A percentile compares a stretch with the other conserved stretches of the same genome.
These are phyloP conservation scores for Eurois occulta DNA, from an alignment of 2,888 invertebrate species.

Conservation along the genomic window DNA sequence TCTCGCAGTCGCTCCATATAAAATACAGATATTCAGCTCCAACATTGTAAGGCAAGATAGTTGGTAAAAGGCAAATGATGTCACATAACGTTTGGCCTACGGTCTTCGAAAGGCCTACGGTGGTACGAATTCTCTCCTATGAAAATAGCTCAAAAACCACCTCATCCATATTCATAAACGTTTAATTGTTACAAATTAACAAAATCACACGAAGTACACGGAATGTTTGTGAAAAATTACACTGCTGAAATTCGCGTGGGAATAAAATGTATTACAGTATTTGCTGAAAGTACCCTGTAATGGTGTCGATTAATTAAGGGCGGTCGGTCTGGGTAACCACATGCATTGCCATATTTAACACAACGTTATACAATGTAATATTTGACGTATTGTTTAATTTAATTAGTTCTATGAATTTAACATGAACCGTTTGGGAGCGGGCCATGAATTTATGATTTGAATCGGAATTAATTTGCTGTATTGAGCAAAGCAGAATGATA, in stretches of 20 bases:
- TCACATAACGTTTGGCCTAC: not conserved
- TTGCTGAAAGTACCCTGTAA: constrained; percentile 55
- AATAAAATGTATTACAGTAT: constrained; percentile 44
- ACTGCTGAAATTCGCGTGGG: constrained; percentile 36
- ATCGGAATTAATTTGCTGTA: constrained; percentile 49
- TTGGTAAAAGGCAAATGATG: not conserved
- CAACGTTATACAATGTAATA: constrained; percentile 9
- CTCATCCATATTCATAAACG: constrained; percentile 41
- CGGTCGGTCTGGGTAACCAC: constrained; percentile 41
- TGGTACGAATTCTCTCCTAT: constrained; percentile 15
- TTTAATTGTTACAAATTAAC: constrained; percentile 44
- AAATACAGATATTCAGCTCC: not conserved
- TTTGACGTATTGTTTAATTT: constrained; percentile 41
- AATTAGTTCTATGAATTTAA: constrained; percentile 51
- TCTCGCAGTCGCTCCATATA: not conserved
- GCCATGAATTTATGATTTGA: constrained; percentile 41
- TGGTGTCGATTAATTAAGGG: constrained; percentile 53
- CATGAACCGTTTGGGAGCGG: constrained; percentile 39
- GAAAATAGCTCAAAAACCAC: constrained; percentile 21
- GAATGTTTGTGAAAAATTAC: constrained; percentile 38
- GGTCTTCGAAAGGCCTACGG: not conserved
- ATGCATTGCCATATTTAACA: constrained; percentile 37
- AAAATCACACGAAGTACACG: constrained; percentile 38
- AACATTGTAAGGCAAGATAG: not conserved
- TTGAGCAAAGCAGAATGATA: constrained; percentile 21